Percentiles rank a stretch among this genome's conserved stretches.
These are phyloP conservation scores for Sclerurus mexicanus DNA, from an alignment of 2,113 vertebrate species.

Conservation along the genomic window DNA sequence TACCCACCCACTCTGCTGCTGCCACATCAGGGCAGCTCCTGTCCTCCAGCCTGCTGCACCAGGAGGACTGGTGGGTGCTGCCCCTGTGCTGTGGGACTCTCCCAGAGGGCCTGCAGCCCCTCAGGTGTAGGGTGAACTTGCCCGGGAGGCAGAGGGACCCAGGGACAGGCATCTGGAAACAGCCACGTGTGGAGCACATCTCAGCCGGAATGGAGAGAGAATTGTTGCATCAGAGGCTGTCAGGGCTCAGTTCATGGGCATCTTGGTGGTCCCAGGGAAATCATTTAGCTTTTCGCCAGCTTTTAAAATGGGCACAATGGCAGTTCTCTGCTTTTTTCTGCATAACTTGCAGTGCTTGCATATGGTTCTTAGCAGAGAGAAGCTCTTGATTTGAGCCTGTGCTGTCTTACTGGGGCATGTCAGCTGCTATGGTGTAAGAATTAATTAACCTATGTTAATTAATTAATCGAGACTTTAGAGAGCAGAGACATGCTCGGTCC, in stretches of 20 bases:
- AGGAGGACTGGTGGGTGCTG: background rate
- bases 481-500: background rate
- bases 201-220: background rate
- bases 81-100: background rate
- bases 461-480: constrained; percentile 26
- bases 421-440: background rate
- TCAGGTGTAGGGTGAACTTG: accelerated
- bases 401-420: background rate
- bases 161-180: background rate
- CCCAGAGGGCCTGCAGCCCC: accelerated
- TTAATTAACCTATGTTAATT: constrained; percentile 42
- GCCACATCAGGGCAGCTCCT: accelerated
- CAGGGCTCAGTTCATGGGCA: accelerated
- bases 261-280: background rate
- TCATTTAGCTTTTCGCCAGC: background rate
- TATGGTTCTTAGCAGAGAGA: background rate
- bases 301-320: background rate
- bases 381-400: background rate
- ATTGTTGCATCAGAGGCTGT: background rate
- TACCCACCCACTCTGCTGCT: background rate
- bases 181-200: accelerated
- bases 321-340: background rate
- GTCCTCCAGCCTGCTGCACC: background rate
- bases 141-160: background rate
- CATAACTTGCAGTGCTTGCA: background rate